Conservation (phyloP, 2,888 invertebrate species). For the Melikaiella ostensackeni region DNA sequence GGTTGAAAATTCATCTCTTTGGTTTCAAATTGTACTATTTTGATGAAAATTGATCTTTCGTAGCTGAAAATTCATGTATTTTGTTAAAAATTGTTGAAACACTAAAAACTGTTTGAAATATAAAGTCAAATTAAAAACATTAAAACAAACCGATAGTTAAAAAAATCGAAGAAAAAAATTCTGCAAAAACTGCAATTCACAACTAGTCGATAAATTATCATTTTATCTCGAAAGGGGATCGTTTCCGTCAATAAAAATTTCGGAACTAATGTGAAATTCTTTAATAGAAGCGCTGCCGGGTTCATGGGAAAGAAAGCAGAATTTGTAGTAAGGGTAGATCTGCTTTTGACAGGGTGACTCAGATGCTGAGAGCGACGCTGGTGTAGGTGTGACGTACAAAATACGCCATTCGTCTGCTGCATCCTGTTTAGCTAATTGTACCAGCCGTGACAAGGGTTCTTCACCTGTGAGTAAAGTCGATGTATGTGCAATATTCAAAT, state of each 20-base stretch:
- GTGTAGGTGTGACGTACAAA: conserved; percentile 85
- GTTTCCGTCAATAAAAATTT: conserved; percentile 23
- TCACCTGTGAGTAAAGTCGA: conserved; percentile 75
- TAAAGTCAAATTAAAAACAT: no score
- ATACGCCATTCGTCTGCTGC: conserved; percentile 75
- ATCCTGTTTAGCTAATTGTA: conserved; percentile 75
- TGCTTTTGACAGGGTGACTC: conserved; percentile 75
- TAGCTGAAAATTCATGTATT: no score
- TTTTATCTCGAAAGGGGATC: conserved; percentile 22
- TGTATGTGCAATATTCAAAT: conserved; percentile 58
- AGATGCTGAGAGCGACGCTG: conserved; percentile 78
- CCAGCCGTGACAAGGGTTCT: conserved; percentile 74
- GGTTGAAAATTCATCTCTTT: no score
- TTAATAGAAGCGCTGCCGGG: conserved; percentile 46
- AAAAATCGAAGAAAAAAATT: no score
- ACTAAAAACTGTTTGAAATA: no score
- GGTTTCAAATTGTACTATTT: no score
- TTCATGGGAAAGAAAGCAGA: conserved; percentile 50
- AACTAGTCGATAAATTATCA: background rate
- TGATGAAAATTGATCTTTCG: no score
- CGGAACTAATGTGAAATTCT: background rate
- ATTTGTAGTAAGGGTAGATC: conserved; percentile 72
- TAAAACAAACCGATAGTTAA: no score
- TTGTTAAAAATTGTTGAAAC: no score
- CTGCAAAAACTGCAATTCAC: background rate